These are phyloP conservation scores for Bambusicola thoracicus DNA, from an alignment of 2,113 vertebrate genomes.

Conservation along the genomic window DNA sequence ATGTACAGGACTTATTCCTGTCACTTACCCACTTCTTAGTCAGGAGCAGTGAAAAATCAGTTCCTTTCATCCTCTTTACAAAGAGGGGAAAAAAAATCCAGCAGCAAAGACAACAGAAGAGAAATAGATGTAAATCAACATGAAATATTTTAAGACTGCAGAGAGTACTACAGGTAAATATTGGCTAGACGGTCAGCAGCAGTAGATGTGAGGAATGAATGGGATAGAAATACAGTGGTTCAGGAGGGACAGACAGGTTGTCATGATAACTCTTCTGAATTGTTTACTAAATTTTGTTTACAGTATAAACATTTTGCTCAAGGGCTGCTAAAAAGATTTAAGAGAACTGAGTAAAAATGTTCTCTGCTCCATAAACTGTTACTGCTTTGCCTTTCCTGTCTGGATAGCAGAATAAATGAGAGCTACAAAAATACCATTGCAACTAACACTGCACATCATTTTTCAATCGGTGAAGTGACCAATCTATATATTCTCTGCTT, in stretches of 20 bases:
- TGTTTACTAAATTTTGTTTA: constrained; percentile 33
- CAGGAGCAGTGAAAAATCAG: not conserved
- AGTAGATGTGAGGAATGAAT: not conserved
- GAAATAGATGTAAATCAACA: constrained; percentile 2
- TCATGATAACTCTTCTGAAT: not conserved
- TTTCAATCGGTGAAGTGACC: constrained; percentile 50
- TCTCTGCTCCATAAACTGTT: constrained; percentile 61
- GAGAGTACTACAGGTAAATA: not conserved
- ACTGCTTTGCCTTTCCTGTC: constrained; percentile 52
- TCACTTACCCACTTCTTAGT: not conserved
- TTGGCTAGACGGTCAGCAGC: not conserved
- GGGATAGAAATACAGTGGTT: not conserved
- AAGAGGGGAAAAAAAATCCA: not conserved
- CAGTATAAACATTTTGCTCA: constrained; percentile 48
- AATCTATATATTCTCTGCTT: not conserved
- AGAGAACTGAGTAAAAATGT: constrained; percentile 46
- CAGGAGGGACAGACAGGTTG: not conserved
- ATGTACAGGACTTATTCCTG: not conserved
- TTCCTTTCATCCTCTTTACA: not conserved
- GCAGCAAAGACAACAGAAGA: not conserved
- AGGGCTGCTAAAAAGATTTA: constrained; percentile 56
- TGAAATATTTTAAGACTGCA: constrained; percentile 29
- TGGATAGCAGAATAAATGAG: constrained; percentile 51
- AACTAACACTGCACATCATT: not conserved
- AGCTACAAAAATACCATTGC: constrained; percentile 37